Evolutionary conservation across 2,888 invertebrate genomes (phyloP), one percentile per base, ranked within the genome.

Genomic region (Aphidius colemani): DNA sequence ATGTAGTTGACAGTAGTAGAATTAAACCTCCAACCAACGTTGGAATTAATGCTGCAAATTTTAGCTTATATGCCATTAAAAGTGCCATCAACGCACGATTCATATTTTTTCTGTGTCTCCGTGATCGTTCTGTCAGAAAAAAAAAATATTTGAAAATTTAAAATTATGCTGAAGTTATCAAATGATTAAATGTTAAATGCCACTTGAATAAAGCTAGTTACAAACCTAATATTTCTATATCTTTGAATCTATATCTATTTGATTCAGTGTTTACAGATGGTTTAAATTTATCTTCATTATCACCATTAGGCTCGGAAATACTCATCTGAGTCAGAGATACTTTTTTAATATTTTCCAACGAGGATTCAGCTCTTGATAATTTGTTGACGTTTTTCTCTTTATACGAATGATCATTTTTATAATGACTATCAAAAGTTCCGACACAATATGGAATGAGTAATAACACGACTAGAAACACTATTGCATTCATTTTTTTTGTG

Each of bases 31-130:
- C 90, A 69, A 93, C 86, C 78, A 94, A 80, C 0, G 92, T 85
- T 1, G 94, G 94, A 48, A 94, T 87, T 61, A 94, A 78, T 1
- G 91, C 88, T 72, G 93, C 87, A 80, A 91, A 93, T 79, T 94
- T 94, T 77, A 94, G 82, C 81, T 94, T 94, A 82, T 94, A 94
- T 0, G 94, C 93, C 73, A 94, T 76, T 43, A 94, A 83, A 13
- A 94, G 83, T 0, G 94, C 93, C 73, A 93, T 81, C 82, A 93
- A 83, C 76, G 89, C 88, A 75, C 89, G 90, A 71, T 88, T 88
- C 70, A 88, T 85, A 79, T 88, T 88, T 68, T 85, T 84, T 66
- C 83, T 78, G 1, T 73, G 64, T 57, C 71, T 79, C 63, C 58
- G 70, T 62, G 72, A 71, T 45, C 61, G 59, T 11, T 65, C 76